Conservation (phyloP, 2,888 invertebrate genomes). For the Patella caerulea region DNA sequence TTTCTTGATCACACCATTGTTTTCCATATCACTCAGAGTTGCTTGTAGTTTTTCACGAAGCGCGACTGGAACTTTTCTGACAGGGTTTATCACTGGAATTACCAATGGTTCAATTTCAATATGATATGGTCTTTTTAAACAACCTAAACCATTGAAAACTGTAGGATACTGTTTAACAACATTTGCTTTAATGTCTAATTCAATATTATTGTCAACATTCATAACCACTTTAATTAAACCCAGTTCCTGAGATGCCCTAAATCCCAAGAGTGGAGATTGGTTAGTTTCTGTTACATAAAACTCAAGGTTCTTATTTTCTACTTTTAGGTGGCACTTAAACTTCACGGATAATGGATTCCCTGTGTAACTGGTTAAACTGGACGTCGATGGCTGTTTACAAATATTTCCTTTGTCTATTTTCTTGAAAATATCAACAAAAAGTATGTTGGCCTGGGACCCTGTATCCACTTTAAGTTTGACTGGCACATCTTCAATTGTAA, state of each 20-base stretch:
- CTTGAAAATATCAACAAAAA: background rate
- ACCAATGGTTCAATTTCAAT: constrained; percentile 16
- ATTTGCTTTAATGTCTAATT: no score
- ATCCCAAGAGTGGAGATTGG: constrained; percentile 20
- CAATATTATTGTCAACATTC: no score
- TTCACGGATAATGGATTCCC: background rate
- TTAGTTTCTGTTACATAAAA: constrained; percentile 14
- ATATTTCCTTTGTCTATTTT: background rate
- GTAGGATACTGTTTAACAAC: background rate
- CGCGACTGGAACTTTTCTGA: constrained; percentile 22
- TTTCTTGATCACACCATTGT: constrained; percentile 14
- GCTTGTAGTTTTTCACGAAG: constrained; percentile 20
- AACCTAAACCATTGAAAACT: constrained; percentile 17
- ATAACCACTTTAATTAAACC: constrained; percentile 21
- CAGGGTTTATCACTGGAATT: constrained; percentile 14
- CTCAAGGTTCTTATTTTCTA: background rate
- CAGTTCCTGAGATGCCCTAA: constrained; percentile 22
- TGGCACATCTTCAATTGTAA: background rate
- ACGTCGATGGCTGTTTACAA: background rate
- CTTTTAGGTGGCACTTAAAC: background rate
- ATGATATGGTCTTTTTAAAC: constrained; percentile 14
- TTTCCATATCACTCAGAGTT: constrained; percentile 18
- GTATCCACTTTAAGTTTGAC: constrained; percentile 38
- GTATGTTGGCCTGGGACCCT: constrained; percentile 33
- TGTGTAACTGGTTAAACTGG: background rate